A percentile compares a stretch with the other conserved stretches of the same genome.
These are phyloP conservation scores for Thereva unica DNA, from an alignment of 2,888 invertebrate species.

Conservation along the genomic window DNA sequence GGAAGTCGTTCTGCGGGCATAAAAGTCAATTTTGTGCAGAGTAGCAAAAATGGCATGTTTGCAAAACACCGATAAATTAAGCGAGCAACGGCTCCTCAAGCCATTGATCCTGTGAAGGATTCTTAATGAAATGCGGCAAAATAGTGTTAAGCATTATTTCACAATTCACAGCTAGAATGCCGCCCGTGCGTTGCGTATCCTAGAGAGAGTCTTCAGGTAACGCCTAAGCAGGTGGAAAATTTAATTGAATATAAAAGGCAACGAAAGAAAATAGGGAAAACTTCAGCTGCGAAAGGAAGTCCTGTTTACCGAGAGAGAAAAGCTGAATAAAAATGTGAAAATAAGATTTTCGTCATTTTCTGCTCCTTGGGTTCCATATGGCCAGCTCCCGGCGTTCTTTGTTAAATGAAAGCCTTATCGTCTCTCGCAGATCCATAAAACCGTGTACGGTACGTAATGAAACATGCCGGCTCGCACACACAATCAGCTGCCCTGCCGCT, in stretches of 20 bases:
- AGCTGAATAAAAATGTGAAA: conserved; percentile 1
- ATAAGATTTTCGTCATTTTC: conserved; percentile 12
- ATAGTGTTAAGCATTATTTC: no score
- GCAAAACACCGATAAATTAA: no score
- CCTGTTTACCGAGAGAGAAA: not conserved
- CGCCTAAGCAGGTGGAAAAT: conserved; percentile 18
- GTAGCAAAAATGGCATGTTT: no score
- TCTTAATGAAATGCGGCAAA: no score
- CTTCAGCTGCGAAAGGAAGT: not conserved
- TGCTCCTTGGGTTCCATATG: not conserved
- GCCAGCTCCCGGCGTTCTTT: conserved; percentile 1
- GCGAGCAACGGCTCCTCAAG: no score
- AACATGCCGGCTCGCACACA: not conserved
- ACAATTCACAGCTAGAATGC: no score
- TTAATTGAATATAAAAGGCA: conserved; percentile 19
- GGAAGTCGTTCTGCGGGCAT: no score
- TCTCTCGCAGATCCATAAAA: not conserved
- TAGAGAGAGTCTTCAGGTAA: not conserved
- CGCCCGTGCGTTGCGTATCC: no score
- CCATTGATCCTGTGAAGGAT: no score
- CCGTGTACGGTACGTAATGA: conserved; percentile 22
- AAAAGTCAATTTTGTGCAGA: no score
- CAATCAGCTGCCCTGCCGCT: not conserved
- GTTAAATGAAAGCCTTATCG: conserved; percentile 18
- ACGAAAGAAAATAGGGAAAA: not conserved